Percentiles rank a stretch among this genome's conserved stretches.
These are phyloP conservation scores for Leiothrix lutea DNA, from an alignment of 2,113 vertebrate genomes.

Conservation along the genomic window DNA sequence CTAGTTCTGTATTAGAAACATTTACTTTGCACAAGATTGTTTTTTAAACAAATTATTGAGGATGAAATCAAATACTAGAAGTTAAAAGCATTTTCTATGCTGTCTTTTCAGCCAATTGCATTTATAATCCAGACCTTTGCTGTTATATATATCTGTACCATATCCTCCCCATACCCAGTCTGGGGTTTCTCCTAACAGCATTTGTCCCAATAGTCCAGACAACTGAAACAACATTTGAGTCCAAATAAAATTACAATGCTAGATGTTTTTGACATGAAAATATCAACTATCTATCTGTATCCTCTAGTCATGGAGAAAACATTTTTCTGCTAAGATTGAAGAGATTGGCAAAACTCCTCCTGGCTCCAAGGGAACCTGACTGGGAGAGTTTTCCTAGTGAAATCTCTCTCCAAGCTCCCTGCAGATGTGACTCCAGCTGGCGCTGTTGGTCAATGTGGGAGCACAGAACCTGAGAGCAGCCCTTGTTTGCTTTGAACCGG, in stretches of 20 bases:
- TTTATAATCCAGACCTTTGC: neutral
- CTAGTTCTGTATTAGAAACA: neutral
- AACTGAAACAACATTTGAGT: neutral
- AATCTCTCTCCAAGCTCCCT: neutral
- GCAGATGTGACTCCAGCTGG: constrained; percentile 4
- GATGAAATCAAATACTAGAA: neutral
- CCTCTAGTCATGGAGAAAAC: neutral
- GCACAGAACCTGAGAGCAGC: neutral
- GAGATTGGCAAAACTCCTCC: neutral
- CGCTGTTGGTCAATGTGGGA: neutral
- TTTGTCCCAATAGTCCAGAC: neutral
- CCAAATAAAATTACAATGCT: neutral
- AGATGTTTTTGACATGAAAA: neutral
- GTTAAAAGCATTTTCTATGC: neutral
- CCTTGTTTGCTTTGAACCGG: neutral
- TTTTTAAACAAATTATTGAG: neutral
- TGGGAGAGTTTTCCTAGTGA: fast-evolving
- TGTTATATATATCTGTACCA: neutral
- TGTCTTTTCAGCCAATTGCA: neutral
- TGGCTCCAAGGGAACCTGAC: neutral
- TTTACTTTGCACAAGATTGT: neutral
- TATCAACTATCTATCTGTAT: neutral
- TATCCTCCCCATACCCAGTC: neutral
- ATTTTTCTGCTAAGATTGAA: neutral
- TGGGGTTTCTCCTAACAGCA: neutral